Evolutionary conservation across 35 echinoderm and acorn worm species (phyloP), one percentile per base, ranked within the genome.

Genomic region (Apostichopus japonicus): DNA sequence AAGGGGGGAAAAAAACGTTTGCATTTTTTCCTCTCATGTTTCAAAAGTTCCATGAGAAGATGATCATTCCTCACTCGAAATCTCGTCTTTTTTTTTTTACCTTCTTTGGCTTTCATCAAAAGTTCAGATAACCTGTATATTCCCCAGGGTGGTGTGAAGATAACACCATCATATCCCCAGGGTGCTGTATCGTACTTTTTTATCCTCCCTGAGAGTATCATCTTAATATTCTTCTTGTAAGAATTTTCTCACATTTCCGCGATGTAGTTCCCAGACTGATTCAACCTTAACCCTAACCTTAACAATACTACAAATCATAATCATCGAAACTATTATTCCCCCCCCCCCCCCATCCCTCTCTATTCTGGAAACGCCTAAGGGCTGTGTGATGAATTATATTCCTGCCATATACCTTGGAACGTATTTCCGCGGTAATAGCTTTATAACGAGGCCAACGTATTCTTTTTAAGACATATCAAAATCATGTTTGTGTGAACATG

Each of bases 201-300:
- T 8, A 24, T 19, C 81, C 79, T 44, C 23, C 81, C 81, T 58
- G 54, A 54, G 54, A 57, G 81, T n/a, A 21, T 55, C 56, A 57
- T 84, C 81, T 51, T 84, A 23, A 84, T 84, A 57, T 23, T 73
- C n/a, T 16, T 19, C n/a, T 7, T 19, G 71, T 84, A 84, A 51
- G 16, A 55, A 53, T 23, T 22, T 57, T 84, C 81, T 84, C 81
- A 84, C 81, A 84, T 84, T 84, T 84, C 78, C 79, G 63, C 63
- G 63, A 67, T 67, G 63, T 19, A 19, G 71, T 19, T 75, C 14
- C 21, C 17, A n/a, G 17, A 23, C 16, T 75, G 71, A 75, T n/a
- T 7, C 71, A n/a, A n/a, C n/a, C n/a, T n/a, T 75, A 4, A 23
- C 5, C 54, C 51, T 58, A 17, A 17, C 54, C n/a, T n/a, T 84